phyloP scores from a whole-genome alignment of 2,888 invertebrate species.

The Eutolmus rufibarbis region DNA sequence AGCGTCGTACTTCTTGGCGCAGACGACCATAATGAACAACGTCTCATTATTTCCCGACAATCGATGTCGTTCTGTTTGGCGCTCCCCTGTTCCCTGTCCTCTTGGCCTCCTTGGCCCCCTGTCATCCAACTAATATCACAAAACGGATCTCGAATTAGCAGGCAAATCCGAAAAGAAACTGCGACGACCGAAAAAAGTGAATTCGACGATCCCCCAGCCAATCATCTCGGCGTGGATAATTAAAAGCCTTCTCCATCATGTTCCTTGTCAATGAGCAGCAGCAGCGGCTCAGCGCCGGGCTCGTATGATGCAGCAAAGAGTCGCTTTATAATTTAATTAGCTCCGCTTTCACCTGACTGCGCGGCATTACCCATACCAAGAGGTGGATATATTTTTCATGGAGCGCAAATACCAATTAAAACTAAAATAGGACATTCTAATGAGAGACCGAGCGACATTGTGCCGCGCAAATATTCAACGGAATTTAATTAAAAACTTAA shows the following conservation, averaged over 20 bases:
- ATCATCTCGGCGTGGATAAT: conserved; percentile 33
- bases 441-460: conserved; percentile 48
- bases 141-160: background rate
- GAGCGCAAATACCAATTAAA: conserved; percentile 50
- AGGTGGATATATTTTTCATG: conserved; percentile 45
- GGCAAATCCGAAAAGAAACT: background rate
- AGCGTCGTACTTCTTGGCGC: background rate
- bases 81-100: background rate
- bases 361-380: conserved; percentile 18
- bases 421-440: conserved; percentile 50
- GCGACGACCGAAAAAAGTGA: background rate
- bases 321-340: conserved; percentile 47
- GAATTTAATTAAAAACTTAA: conserved; percentile 50
- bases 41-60: background rate
- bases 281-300: background rate
- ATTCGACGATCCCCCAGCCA: conserved; percentile 33
- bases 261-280: conserved; percentile 32
- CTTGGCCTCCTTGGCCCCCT: background rate
- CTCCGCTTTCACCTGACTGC: conserved; percentile 46
- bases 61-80: background rate
- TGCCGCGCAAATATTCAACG: conserved; percentile 49
- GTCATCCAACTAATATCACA: background rate
- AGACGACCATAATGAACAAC: background rate
- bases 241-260: conserved; percentile 34
- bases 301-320: conserved; percentile 40